These are phyloP conservation scores for Oceanites oceanicus DNA, from an alignment of 2,113 vertebrate species.

Conservation along the genomic window DNA sequence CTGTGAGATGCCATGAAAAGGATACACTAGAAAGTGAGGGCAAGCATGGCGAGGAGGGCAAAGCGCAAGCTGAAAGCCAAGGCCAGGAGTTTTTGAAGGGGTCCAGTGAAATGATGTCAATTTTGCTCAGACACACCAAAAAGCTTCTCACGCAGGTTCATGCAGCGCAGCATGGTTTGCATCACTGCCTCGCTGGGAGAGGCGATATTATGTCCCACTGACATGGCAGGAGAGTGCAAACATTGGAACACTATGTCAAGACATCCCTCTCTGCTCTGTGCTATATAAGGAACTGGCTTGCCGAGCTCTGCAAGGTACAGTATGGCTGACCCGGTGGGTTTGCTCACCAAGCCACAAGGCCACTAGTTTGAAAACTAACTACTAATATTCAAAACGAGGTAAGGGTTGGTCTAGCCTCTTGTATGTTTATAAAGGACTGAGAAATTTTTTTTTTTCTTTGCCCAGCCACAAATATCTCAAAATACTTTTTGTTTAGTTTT, in stretches of 20 bases:
- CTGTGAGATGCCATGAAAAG: neutral
- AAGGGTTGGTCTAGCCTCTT: conserved; percentile 1
- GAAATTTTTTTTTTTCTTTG: neutral
- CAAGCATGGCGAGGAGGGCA: fast-evolving
- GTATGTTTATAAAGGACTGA: conserved; percentile 30
- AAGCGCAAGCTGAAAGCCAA: neutral
- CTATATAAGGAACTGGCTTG: conserved; percentile 14
- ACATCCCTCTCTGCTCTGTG: neutral
- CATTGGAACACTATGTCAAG: neutral
- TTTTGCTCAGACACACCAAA: neutral
- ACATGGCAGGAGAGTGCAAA: neutral
- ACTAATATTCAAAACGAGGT: conserved; percentile 41
- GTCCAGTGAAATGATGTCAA: neutral
- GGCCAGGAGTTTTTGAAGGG: neutral
- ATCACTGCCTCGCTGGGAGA: neutral
- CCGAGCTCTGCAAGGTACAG: neutral
- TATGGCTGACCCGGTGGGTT: neutral
- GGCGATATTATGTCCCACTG: neutral
- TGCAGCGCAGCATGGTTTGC: neutral
- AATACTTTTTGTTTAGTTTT: conserved; percentile 57
- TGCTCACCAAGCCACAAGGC: conserved; percentile 24
- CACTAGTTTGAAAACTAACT: conserved; percentile 10
- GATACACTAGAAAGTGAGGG: neutral
- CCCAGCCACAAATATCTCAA: conserved; percentile 27
- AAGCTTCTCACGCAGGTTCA: neutral